Conservation (phyloP, 2,113 vertebrate species). For the Lepisosteus osseus region DNA sequence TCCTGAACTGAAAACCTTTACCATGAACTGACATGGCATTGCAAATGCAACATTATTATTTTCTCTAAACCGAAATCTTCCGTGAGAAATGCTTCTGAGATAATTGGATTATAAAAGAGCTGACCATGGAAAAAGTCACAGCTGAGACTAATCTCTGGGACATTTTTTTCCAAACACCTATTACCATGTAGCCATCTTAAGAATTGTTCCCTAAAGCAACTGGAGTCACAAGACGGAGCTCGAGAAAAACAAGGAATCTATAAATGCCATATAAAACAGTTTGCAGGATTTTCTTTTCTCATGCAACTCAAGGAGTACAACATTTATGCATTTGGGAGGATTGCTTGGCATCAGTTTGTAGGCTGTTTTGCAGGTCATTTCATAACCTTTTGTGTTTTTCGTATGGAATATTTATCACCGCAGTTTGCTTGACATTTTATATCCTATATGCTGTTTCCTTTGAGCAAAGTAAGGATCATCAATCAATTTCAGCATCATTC, state of each 20-base stretch:
- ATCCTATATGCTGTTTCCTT: too few relatives aligned
- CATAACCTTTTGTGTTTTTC: too few relatives aligned
- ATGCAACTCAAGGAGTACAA: conserved; percentile 34
- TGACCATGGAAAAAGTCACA: not conserved
- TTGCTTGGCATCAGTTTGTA: not conserved
- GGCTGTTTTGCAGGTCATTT: too few relatives aligned
- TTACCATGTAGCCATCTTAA: not conserved
- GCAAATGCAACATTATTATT: conserved; percentile 46
- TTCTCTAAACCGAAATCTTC: conserved; percentile 44
- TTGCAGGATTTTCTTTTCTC: not conserved
- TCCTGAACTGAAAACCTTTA: conserved; percentile 60
- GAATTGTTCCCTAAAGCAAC: not conserved
- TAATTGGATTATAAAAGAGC: conserved; percentile 13
- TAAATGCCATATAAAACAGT: not conserved
- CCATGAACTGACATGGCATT: conserved; percentile 58
- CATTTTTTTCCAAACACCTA: not conserved
- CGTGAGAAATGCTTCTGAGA: conserved; percentile 44
- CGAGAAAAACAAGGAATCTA: too few relatives aligned
- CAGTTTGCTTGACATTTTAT: too few relatives aligned
- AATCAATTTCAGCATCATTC: too few relatives aligned
- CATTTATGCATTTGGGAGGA: conserved; percentile 23
- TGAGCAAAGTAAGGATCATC: too few relatives aligned
- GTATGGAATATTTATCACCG: too few relatives aligned
- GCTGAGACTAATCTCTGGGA: conserved; percentile 4
- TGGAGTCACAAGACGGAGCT: not conserved